Percentiles rank a stretch among this genome's conserved stretches.
Evolutionary conservation across 1,140 invertebrate genomes (phyloP).

Genomic region (Rhagoletis zephyria): DNA sequence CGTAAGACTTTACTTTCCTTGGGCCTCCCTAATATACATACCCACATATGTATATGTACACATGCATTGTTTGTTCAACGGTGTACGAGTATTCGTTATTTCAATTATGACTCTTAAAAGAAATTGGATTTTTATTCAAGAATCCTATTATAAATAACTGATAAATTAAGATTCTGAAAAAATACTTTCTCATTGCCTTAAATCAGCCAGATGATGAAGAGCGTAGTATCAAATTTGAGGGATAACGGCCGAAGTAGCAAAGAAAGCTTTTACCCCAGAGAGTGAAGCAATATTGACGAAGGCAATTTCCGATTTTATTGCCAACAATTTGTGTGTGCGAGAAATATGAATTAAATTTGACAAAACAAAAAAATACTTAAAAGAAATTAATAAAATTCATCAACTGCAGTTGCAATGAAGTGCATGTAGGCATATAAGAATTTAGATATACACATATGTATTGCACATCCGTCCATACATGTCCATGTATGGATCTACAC

Average conservation of each 20-base stretch:
- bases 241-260: neutral
- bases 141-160: constrained; percentile 39
- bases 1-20: no score
- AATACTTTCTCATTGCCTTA: neutral
- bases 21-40: neutral
- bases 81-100: no score
- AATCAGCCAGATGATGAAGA: neutral
- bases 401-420: neutral
- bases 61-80: no score
- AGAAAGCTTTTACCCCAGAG: neutral
- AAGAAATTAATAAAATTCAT: neutral
- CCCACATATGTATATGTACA: neutral
- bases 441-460: no score
- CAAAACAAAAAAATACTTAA: neutral
- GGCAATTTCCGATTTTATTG: constrained; percentile 9
- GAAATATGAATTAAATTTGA: constrained; percentile 40
- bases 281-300: neutral
- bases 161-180: constrained; percentile 3
- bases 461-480: no score
- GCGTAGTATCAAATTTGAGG: neutral
- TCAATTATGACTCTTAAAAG: neutral
- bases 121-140: constrained; percentile 16
- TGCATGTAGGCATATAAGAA: no score
- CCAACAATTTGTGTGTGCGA: constrained; percentile 5
- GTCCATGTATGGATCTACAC: no score